A percentile compares a stretch with the other conserved stretches of the same genome.
Conservation (phyloP, 1,140 invertebrate species). For the Tyrophagus putrescentiae region DNA sequence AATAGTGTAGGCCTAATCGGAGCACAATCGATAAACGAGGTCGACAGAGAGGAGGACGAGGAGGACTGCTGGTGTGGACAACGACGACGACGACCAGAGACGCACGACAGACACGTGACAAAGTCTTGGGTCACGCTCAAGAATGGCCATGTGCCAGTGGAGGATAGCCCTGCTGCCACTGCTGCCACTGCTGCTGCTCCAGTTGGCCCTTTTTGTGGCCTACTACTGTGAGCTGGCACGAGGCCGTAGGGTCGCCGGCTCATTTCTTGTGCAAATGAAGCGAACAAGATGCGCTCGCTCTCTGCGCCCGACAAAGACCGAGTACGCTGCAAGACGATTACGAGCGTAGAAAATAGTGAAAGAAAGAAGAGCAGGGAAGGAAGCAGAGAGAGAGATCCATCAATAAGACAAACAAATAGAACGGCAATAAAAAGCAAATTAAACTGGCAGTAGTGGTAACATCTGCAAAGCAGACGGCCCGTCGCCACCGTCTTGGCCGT, state of each 20-base stretch:
- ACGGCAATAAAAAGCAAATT: constrained; percentile 10
- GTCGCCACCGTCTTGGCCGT: too few species aligned
- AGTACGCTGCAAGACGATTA: not conserved
- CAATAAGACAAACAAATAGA: constrained; percentile 1
- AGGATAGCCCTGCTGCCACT: constrained; percentile 13
- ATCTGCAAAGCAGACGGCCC: not conserved
- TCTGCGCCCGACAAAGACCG: not conserved
- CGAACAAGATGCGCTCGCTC: constrained; percentile 7
- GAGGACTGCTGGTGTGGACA: too few species aligned
- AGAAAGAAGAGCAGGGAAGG: too few species aligned
- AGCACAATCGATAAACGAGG: constrained; percentile 14
- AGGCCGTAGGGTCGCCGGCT: not conserved
- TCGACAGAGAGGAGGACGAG: not conserved
- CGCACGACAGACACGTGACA: constrained; percentile 5
- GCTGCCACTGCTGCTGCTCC: too few species aligned
- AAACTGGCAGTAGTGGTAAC: constrained; percentile 3
- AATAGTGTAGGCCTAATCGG: constrained; percentile 3
- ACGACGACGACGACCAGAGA: too few species aligned
- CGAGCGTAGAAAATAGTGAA: too few species aligned
- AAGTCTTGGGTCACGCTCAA: not conserved
- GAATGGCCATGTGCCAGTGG: not conserved
- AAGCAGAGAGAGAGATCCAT: too few species aligned
- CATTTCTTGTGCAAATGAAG: constrained; percentile 15
- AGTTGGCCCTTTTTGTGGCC: not conserved
- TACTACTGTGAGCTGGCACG: not conserved